A percentile compares a stretch with the other conserved stretches of the same genome.
Evolutionary conservation across 2,113 vertebrate species (phyloP).

Genomic region (Pithys albifrons): DNA sequence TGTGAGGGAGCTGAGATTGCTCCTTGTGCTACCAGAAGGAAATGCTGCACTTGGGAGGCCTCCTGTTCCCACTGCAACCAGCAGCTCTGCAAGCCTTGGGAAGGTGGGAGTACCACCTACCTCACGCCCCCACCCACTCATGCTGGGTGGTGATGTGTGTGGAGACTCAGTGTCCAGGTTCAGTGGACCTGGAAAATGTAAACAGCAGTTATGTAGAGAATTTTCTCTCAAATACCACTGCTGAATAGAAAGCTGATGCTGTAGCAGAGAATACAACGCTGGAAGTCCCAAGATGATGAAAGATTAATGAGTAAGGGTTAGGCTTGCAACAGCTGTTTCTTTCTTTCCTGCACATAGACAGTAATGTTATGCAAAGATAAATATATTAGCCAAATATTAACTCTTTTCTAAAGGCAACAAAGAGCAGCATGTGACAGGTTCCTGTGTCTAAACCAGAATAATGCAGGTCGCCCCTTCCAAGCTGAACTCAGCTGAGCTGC

Average conservation of each 20-base stretch:
- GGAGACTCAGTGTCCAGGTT: neutral
- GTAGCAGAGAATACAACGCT: slow-evolving; percentile 15
- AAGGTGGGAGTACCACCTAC: neutral
- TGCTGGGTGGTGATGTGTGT: neutral
- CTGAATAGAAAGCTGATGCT: slow-evolving; percentile 46
- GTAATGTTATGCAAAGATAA: slow-evolving; percentile 60
- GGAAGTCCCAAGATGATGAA: slow-evolving; percentile 63
- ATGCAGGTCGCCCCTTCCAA: neutral
- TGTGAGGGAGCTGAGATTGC: neutral
- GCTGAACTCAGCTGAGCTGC: neutral
- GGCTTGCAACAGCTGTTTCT: slow-evolving; percentile 63
- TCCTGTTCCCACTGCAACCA: neutral
- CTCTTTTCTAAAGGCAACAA: slow-evolving; percentile 1
- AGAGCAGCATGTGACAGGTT: neutral
- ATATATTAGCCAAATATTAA: slow-evolving; percentile 62
- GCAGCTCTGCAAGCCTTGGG: neutral
- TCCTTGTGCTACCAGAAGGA: neutral
- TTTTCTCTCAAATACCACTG: neutral
- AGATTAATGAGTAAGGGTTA: slow-evolving; percentile 67
- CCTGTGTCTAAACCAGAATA: neutral
- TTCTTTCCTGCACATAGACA: slow-evolving; percentile 37
- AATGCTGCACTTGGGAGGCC: neutral
- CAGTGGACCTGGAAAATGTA: neutral
- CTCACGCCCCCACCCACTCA: neutral
- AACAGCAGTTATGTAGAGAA: neutral